Evolutionary conservation across 2,888 invertebrate species (phyloP), one percentile per base, ranked within the genome.

Genomic region (Cylindroiulus punctatus): DNA sequence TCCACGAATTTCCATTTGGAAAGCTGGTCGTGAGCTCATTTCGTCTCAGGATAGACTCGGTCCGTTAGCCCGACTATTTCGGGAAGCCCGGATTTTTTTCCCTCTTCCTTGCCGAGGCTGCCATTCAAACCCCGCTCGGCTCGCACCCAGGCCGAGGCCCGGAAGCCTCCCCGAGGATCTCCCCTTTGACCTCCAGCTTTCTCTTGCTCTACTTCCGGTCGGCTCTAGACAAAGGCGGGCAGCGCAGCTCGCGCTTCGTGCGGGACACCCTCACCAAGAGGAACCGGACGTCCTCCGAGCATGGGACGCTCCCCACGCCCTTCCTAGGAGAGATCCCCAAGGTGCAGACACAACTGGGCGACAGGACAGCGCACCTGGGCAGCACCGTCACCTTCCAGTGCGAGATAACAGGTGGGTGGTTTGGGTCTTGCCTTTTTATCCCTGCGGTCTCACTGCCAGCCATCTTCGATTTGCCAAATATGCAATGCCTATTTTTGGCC

Each of bases 381-480:
- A 88, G 87, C 42, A 88, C 88, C 17, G 86, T 96, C 87, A 96
- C 96, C 3, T 93, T 96, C 30, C 95, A 96, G 90, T 95, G 96
- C 0, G 95, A 96, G 90, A 94, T 95, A 52, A 94, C 93, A 90
- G 95, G 95, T 89, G 92, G 47, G 42, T 65, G 65, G 26, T 12
- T 26, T 26, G 65, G 57, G 12, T 26, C 26, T 26, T 26, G 22
- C 65, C 52, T 52, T 52, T 52, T 52, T 52, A 52, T 19, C 19
- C n/a, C 52, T n/a, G 19, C 17, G 22, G 26, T 26, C 22, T 26
- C 22, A 26, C 26, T 1, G 65, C 12, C 22, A 22, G 22, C 65
- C 65, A 22, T 65, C 65, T 65, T 65, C 12, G 65, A 22, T 26
- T 65, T 65, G 65, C 65, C 65, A 65, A 65, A 65, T 65, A 65